Evolutionary conservation across 2,888 invertebrate genomes (phyloP), one percentile per base, ranked within the genome.

Genomic region (Onthophagus sagittarius): DNA sequence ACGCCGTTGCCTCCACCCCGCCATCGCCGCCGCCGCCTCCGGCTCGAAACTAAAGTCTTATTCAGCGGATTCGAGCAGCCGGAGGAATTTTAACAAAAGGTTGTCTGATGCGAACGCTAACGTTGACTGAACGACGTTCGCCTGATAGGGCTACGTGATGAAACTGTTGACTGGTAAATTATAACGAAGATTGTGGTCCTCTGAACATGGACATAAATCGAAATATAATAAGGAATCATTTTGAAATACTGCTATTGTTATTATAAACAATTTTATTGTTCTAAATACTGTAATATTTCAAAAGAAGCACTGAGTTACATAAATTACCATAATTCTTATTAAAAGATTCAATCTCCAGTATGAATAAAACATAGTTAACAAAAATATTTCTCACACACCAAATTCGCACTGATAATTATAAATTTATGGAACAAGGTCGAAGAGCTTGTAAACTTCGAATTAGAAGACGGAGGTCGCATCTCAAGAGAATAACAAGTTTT

Each of bases 1-100:
- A 71, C 76, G 69, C 39, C 39, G 39, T 76, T 75, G 78, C 70
- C 76, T 62, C 39, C 39, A 11, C 39, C 63, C 63, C 65, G 63
- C 67, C n/a, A 64, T 15, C 67, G 69, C 71, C 69, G 71, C 39
- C 67, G 63, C 62, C 39, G 23, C 23, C 65, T 63, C 73, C 70
- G 53, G 71, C 69, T 71, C 72, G 63, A 73, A 67, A 23, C 72
- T 65, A 65, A 72, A 74, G 75, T 75, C 32, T 76, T 76, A 78
- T 76, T 78, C 78, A 78, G 77, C 78, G 76, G 75, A 77, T 77
- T 78, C 77, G 76, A 73, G 15, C 73, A 73, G 70, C 71, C 74
- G 72, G 73, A 71, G 71, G 63, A 74, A 74, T 76, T 75, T 73
- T 72, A 73, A 74, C 73, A 76, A 75, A 75, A 62, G 75, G 67